phyloP scores from a whole-genome alignment of 1,140 invertebrate species.

The Sarcophaga bullata region DNA sequence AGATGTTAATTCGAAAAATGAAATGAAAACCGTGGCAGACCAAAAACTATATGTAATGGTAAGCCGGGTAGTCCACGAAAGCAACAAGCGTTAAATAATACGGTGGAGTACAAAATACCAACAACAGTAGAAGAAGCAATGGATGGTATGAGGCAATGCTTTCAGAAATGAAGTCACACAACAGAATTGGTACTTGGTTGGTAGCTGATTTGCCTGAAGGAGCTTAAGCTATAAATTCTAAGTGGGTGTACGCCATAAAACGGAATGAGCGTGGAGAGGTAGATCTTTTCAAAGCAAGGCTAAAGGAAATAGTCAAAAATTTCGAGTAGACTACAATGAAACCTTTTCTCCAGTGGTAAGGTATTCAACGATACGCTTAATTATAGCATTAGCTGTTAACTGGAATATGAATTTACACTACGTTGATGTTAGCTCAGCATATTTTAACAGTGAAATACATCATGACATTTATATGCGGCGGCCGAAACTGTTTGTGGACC shows the following conservation, averaged over 20 bases:
- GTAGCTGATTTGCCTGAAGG: conserved; percentile 43
- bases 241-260: conserved; percentile 50
- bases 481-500: not conserved
- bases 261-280: conserved; percentile 24
- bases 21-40: conserved; percentile 7
- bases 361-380: conserved; percentile 19
- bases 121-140: conserved; percentile 1
- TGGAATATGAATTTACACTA: conserved; percentile 45
- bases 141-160: not conserved
- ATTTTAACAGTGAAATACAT: conserved; percentile 47
- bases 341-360: conserved; percentile 33
- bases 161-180: not conserved
- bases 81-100: conserved; percentile 26
- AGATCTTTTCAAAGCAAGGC: not conserved
- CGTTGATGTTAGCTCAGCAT: conserved; percentile 42
- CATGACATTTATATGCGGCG: conserved; percentile 47
- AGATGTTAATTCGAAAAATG: not conserved
- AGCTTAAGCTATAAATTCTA: conserved; percentile 45
- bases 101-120: not conserved
- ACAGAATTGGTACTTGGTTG: conserved; percentile 44
- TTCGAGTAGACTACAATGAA: conserved; percentile 31
- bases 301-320: too few relatives aligned
- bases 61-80: conserved; percentile 26
- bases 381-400: conserved; percentile 11
- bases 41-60: conserved; percentile 8